Base-by-base conservation (phyloP, 2,113 vertebrate genomes). In the Petroica traversi region DNA sequence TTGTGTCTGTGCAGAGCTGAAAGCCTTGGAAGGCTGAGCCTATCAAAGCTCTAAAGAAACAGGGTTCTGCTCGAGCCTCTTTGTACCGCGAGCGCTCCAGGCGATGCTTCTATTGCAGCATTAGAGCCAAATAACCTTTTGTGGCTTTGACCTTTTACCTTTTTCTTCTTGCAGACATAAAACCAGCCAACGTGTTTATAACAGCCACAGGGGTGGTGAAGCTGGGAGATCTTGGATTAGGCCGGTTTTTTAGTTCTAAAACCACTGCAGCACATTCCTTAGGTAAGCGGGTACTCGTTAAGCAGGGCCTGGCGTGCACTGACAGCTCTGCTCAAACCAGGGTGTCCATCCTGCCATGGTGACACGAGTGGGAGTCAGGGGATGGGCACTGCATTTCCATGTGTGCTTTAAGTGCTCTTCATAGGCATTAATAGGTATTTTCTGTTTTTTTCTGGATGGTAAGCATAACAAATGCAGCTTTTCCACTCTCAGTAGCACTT, bases 131-230 rank as follows among this genome's bases (percentile, higher is more conserved):
- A 48, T 68, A 78, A 85, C 95, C 88, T 90, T 95, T 79, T 83
- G 85, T 86, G 86, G 59, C 83, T 91, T 83, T 97, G 81, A 94
- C 94, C 55, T 73, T 77, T 48, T 88, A 58, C 82, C 89, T 93
- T 72, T 66, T 93, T 69, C 61, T 87, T 79, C 81, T 85, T 90
- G 59, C 97, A 99, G 99, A 99, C 97, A 99, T 99, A 97, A 99
- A 99, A 94, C 99, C 99, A 22, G 98, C 99, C 89, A 99, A 99
- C 8, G 98, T 99, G 95, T 99, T 99, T 96, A 99, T 99, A 95
- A 99, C 99, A 26, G 99, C 99, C 78, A 98, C 98, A 0, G 99
- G 99, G 71, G 97, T 98, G 48, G 98, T 99, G 95, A 99, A 99
- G 94, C 98, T 99, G 38, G 99, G 99, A 28, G 99, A 99, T 96